Conservation (phyloP, 92 coral and sea anemone species). For the Chrysogorgia sp. region DNA sequence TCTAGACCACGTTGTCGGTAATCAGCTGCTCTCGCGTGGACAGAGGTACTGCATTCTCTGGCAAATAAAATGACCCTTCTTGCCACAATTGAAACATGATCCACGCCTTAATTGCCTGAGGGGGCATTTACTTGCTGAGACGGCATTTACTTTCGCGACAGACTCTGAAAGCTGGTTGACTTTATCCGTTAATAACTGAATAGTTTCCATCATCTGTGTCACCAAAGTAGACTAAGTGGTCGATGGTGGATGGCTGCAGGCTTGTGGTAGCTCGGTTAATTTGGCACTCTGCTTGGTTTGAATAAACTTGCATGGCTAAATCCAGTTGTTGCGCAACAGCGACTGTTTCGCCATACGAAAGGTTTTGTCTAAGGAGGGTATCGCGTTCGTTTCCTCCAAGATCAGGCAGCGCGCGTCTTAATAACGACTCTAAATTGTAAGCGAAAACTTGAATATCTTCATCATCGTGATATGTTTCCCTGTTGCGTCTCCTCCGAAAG, state of each 20-base stretch:
- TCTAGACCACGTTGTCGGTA: no score
- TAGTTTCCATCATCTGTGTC: not conserved
- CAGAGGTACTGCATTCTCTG: no score
- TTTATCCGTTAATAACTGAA: not conserved
- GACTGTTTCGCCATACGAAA: not conserved
- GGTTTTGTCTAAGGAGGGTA: conserved; percentile 3
- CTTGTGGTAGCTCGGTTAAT: conserved; percentile 10
- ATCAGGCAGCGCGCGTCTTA: conserved; percentile 3
- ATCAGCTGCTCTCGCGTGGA: no score
- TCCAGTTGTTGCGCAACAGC: conserved; percentile 21
- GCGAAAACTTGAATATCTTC: no score
- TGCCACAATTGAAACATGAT: no score
- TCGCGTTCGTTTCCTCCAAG: conserved; percentile 14
- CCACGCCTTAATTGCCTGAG: no score
- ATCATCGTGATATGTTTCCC: conserved; percentile 25
- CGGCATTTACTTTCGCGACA: no score
- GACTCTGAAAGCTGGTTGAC: no score
- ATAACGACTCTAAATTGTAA: conserved; percentile 11
- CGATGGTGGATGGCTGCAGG: not conserved
- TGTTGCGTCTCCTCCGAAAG: no score
- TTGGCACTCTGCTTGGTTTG: not conserved
- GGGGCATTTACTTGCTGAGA: no score
- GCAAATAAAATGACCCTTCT: no score
- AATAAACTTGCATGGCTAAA: conserved; percentile 19
- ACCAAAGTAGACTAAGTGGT: conserved; percentile 18